phyloP scores from a whole-genome alignment of 2,113 vertebrate genomes.

The Sylvilagus bachmani region DNA sequence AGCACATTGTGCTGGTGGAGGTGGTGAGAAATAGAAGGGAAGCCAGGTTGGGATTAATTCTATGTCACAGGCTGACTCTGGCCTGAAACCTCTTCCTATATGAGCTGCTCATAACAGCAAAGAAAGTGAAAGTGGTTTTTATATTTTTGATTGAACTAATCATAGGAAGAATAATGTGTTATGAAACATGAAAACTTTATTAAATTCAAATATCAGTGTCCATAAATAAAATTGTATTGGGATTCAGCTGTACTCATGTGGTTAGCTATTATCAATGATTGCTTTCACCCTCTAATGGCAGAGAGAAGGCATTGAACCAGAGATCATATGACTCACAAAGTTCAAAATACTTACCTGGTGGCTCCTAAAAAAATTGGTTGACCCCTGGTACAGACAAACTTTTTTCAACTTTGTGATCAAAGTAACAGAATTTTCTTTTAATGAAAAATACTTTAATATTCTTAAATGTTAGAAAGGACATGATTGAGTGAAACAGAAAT shows the following conservation, averaged over 20 bases:
- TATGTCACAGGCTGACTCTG: neutral
- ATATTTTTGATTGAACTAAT: neutral
- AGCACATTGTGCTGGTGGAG: neutral
- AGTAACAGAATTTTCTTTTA: neutral
- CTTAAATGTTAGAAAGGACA: neutral
- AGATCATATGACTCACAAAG: neutral
- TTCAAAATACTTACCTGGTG: neutral
- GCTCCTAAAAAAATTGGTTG: neutral
- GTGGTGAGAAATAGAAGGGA: neutral
- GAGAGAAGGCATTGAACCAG: neutral
- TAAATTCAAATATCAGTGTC: no score
- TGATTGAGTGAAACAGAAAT: neutral
- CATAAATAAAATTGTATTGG: neutral
- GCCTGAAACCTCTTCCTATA: neutral
- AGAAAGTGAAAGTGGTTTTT: neutral
- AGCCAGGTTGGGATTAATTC: neutral
- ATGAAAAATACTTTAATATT: neutral
- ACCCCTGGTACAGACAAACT: neutral
- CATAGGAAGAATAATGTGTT: neutral
- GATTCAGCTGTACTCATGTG: neutral
- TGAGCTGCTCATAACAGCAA: neutral
- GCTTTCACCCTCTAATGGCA: neutral
- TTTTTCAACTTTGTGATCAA: neutral
- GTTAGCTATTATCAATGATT: neutral
- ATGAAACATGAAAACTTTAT: neutral